Conservation (phyloP, 2,888 invertebrate species). For the Drosophila sordidula region DNA sequence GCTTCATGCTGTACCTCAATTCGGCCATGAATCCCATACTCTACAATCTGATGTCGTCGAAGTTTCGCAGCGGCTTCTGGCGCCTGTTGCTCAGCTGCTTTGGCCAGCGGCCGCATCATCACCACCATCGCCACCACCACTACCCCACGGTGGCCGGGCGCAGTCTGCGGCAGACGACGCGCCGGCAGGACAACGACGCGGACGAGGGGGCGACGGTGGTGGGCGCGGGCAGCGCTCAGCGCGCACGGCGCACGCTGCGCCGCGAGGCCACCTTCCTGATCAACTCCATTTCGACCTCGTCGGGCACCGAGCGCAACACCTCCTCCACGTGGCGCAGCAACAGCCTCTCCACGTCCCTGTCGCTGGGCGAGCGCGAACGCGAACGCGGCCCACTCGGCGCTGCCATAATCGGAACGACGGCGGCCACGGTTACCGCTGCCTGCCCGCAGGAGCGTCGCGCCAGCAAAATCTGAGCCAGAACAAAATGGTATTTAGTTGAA, state of each 20-base stretch:
- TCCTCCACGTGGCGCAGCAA: conserved; percentile 75
- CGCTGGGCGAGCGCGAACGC: conserved; percentile 62
- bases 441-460: conserved; percentile 61
- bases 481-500: conserved; percentile 58
- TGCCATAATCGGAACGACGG: conserved; percentile 78
- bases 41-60: conserved; percentile 96
- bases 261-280: conserved; percentile 79
- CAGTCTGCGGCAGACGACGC: conserved; percentile 39
- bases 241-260: conserved; percentile 62
- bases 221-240: conserved; percentile 32
- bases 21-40: conserved; percentile 96
- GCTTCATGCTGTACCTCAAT: conserved; percentile 95
- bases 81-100: conserved; percentile 87
- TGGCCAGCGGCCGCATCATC: conserved; percentile 59
- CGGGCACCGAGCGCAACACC: conserved; percentile 79
- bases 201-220: conserved; percentile 34
- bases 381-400: conserved; percentile 70
- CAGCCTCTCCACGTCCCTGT: conserved; percentile 73
- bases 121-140: conserved; percentile 58
- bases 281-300: conserved; percentile 81
- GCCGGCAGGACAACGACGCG: conserved; percentile 34
- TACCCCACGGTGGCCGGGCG: conserved; percentile 42
- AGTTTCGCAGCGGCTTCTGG: conserved; percentile 93
- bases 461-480: conserved; percentile 53
- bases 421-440: conserved; percentile 75